Evolutionary conservation across 2,888 invertebrate species (phyloP).

Genomic region (Oscheius sp.): DNA sequence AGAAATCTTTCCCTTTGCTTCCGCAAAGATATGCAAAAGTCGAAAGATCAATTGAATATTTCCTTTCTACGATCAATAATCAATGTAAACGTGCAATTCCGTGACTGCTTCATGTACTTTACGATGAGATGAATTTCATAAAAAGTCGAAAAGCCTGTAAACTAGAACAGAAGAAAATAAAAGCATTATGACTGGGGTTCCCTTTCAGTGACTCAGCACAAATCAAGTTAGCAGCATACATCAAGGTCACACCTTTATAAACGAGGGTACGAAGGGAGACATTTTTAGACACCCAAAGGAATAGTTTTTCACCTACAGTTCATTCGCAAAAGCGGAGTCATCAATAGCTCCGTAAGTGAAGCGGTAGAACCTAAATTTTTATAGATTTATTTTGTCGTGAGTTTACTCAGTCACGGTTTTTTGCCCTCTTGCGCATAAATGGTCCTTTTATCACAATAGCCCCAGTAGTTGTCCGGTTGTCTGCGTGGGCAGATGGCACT

Average conservation of each 20-base stretch:
- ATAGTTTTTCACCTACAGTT: slow-evolving; percentile 8
- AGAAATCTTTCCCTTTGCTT: too few relatives aligned
- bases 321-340: slow-evolving; percentile 8
- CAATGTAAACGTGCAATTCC: too few relatives aligned
- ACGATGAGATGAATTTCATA: not conserved
- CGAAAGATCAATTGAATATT: too few relatives aligned
- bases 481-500: slow-evolving; percentile 9
- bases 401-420: too few relatives aligned
- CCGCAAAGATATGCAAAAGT: too few relatives aligned
- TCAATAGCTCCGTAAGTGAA: slow-evolving; percentile 1
- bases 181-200: too few relatives aligned
- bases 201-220: not conserved
- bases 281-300: not conserved
- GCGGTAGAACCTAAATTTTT: not conserved
- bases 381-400: not conserved
- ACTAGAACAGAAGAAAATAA: not conserved
- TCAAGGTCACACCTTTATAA: too few relatives aligned
- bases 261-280: not conserved
- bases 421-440: not conserved
- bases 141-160: not conserved
- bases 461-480: not conserved
- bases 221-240: not conserved
- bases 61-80: too few relatives aligned
- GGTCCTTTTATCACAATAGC: slow-evolving; percentile 11
- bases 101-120: too few relatives aligned